Percentiles rank a stretch among this genome's conserved stretches.
Evolutionary conservation across 92 coral and sea anemone genomes (phyloP).

Genomic region (Montipora capitata): DNA sequence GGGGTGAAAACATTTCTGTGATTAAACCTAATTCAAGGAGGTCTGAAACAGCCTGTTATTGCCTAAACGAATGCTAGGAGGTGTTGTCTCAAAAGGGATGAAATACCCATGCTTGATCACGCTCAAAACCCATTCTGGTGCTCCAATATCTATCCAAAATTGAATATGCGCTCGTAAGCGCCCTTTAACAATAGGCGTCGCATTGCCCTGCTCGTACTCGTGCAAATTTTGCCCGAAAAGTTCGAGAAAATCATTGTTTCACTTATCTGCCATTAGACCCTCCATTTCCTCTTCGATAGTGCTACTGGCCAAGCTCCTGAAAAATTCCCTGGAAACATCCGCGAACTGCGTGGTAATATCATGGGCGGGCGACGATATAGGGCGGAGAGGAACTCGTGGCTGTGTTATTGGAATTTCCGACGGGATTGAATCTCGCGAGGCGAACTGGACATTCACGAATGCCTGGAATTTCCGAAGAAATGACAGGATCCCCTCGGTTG

Average conservation of each 20-base stretch:
- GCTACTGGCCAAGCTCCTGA: not conserved
- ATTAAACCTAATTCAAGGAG: not conserved
- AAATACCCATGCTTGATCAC: not conserved
- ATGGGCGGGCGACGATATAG: too few relatives aligned
- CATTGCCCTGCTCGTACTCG: constrained; percentile 40
- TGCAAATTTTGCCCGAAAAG: constrained; percentile 34
- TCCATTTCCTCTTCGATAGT: not conserved
- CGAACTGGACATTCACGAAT: constrained; percentile 22
- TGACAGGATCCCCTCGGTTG: not conserved
- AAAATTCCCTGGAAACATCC: not conserved
- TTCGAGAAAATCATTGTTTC: not conserved
- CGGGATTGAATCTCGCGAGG: too few relatives aligned
- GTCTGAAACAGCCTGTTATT: constrained; percentile 36
- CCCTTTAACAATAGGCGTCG: constrained; percentile 47
- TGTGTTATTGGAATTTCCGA: too few relatives aligned
- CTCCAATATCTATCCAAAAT: constrained; percentile 43
- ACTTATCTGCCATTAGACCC: constrained; percentile 16
- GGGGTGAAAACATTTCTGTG: not conserved
- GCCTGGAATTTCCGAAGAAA: not conserved
- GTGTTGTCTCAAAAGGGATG: constrained; percentile 25
- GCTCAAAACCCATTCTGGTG: constrained; percentile 50
- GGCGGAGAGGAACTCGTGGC: not conserved
- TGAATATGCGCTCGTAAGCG: constrained; percentile 28
- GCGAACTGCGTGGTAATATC: not conserved
- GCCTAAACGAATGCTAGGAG: not conserved